phyloP scores from a whole-genome alignment of 2,113 vertebrate species.

The Prietella phreatophila region DNA sequence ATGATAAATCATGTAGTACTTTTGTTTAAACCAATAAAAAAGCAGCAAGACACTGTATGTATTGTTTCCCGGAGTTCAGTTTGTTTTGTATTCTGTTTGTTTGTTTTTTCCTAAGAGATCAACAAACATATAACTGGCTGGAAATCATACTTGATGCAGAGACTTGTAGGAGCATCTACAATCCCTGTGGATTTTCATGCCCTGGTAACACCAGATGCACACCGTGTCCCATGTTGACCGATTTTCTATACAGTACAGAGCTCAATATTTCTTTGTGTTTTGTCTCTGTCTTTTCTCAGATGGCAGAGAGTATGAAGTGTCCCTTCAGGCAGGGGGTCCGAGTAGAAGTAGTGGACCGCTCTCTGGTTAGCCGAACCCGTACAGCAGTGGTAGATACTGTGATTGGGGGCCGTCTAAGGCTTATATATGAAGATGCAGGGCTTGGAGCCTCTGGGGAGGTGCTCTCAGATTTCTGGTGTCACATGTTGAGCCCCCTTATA shows the following conservation, averaged over 20 bases:
- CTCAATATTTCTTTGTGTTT: neutral
- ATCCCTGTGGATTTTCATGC: slow-evolving; percentile 91
- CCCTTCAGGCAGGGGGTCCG: slow-evolving; percentile 84
- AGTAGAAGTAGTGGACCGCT: slow-evolving; percentile 91
- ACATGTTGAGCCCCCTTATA: slow-evolving; percentile 89
- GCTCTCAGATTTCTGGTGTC: slow-evolving; percentile 87
- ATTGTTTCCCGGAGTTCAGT: neutral
- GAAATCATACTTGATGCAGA: slow-evolving; percentile 91
- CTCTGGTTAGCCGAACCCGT: slow-evolving; percentile 80
- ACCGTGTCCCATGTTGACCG: neutral
- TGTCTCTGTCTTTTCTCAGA: slow-evolving; percentile 64
- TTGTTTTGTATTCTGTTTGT: neutral
- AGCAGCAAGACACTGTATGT: neutral
- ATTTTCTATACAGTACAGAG: neutral
- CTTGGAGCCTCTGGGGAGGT: slow-evolving; percentile 62
- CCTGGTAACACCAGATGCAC: slow-evolving; percentile 73
- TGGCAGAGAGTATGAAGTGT: slow-evolving; percentile 86
- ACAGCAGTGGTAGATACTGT: slow-evolving; percentile 82
- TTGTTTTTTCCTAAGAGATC: slow-evolving; percentile 59
- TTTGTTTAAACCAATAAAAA: neutral
- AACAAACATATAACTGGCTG: slow-evolving; percentile 76
- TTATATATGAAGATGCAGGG: slow-evolving; percentile 84
- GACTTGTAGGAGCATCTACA: slow-evolving; percentile 84
- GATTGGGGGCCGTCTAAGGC: slow-evolving; percentile 84
- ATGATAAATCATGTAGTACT: neutral